Conservation (phyloP, 2,888 invertebrate genomes). For the Megamerina dolium region DNA sequence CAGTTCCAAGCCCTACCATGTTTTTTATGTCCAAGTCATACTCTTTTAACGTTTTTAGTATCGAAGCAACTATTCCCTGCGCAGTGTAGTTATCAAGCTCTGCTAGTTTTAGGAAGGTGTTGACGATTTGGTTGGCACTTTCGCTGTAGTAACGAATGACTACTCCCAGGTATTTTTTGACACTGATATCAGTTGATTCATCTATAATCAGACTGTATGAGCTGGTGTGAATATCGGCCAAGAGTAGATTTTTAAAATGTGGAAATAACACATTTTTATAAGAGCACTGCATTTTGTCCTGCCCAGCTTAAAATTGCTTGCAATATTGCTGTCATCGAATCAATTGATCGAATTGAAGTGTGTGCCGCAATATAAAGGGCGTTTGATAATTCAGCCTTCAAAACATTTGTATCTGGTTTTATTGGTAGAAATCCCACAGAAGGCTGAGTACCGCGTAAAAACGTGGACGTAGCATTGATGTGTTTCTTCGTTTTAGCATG, state of each 20-base stretch:
- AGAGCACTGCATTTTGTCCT: too few species aligned
- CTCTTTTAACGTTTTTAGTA: conserved; percentile 6
- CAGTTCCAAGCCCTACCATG: conserved; percentile 13
- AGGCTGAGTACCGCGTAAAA: conserved; percentile 4
- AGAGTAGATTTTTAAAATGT: conserved; percentile 2
- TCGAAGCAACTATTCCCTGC: conserved; percentile 4
- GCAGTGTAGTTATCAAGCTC: conserved; percentile 8
- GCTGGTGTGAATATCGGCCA: neutral
- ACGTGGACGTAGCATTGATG: conserved; percentile 4
- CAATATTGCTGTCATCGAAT: conserved; percentile 8
- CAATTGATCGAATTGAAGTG: conserved; percentile 6
- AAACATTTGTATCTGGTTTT: neutral
- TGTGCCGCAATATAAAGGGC: conserved; percentile 8
- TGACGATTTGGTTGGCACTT: conserved; percentile 11
- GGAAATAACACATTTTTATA: conserved; percentile 4
- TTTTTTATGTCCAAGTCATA: conserved; percentile 10
- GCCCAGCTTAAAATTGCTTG: conserved; percentile 7
- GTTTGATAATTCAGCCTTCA: conserved; percentile 5
- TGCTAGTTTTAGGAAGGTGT: conserved; percentile 10
- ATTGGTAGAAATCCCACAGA: conserved; percentile 3
- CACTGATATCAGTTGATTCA: conserved; percentile 13
- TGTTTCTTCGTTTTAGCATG: conserved; percentile 8
- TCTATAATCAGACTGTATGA: conserved; percentile 9
- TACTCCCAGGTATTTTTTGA: conserved; percentile 13
- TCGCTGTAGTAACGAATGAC: conserved; percentile 14